Base-by-base conservation (phyloP, 2,797 vertebrate species). In the Mus caroli region DNA sequence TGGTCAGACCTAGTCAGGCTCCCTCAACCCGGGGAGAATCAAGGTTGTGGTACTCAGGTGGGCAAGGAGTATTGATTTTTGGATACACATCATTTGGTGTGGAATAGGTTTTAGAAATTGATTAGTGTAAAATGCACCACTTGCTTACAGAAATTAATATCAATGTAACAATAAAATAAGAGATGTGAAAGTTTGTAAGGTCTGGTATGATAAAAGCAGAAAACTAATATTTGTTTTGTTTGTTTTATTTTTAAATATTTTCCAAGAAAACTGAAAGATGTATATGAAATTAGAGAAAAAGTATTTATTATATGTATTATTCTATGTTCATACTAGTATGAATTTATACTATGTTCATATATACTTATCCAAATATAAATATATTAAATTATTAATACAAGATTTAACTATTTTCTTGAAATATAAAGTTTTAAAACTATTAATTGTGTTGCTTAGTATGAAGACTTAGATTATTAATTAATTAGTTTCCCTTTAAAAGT, bases 351-450 rank as follows among this genome's bases (percentile, higher is more conserved):
- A 43, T 52, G 7, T 40, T 71, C 8, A 40, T 9, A n/a, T 10
- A 71, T 46, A 52, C 24, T 73, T 73, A 54, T 43, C 64, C 13
- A 56, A 80, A 58, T n/a, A 26, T 24, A 37, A 83, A 62, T 58
- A 40, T 37, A 26, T 82, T 12, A 24, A 82, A 82, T 82, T 82
- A 31, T n/a, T 56, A 56, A n/a, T 80, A 28, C 3, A 50, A 52
- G 10, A 13, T 24, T 56, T 37, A 56, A 37, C n/a, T 22, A 80
- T n/a, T 37, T n/a, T 24, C 14, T n/a, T 67, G 11, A 50, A 67
- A 80, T 50, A 86, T 31, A 67, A 79, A 34, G 5, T 43, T 95
- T 85, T 10, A 60, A 92, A 95, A 26, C 24, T 82, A 90, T 54
- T 22, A 86, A 10, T 10, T 1, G 0, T 28, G 12, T 62, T 62